Base-by-base conservation (phyloP, 2,888 invertebrate species). In the Rhagophthalmus giganteus region DNA sequence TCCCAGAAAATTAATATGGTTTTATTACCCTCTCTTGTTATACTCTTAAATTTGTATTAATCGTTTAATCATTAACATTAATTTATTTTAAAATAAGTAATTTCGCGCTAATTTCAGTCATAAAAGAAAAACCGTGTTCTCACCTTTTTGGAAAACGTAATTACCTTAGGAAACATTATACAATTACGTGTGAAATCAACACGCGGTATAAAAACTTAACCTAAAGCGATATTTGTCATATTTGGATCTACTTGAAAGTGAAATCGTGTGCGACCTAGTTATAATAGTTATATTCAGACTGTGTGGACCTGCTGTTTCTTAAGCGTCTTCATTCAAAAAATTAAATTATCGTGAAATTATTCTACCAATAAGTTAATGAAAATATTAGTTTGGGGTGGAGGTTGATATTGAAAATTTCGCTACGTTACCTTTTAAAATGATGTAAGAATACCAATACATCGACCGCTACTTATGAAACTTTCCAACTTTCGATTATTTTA, bases 241-340 rank as follows among this genome's bases (percentile, higher is more conserved):
- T n/a, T 51, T 45, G 28, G 39, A 39, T 15, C 16, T 45, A 39
- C 39, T 50, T 51, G 51, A 51, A 51, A 51, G 51, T 51, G 51
- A 51, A 51, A 51, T 46, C 45, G 44, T 45, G 45, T 26, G 16
- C 46, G 45, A 51, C 51, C 51, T 30, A 51, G 25, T 27, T 44
- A 8, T 14, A 16, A 27, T 39, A 4, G 28, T 16, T 15, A 27
- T 15, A 39, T n/a, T n/a, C n/a, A n/a, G 11, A 30, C 12, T 4
- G 30, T 7, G 9, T 10, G 7, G 6, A 30, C 12, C 11, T 9
- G 4, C 7, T n/a, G n/a, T n/a, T n/a, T n/a, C n/a, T n/a, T n/a
- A n/a, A n/a, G n/a, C n/a, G n/a, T n/a, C n/a, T n/a, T n/a, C n/a
- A n/a, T n/a, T n/a, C n/a, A n/a, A n/a, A n/a, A n/a, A n/a, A n/a